Evolutionary conservation across 2,113 vertebrate genomes (phyloP).

Genomic region (Mormyrus iriodes): DNA sequence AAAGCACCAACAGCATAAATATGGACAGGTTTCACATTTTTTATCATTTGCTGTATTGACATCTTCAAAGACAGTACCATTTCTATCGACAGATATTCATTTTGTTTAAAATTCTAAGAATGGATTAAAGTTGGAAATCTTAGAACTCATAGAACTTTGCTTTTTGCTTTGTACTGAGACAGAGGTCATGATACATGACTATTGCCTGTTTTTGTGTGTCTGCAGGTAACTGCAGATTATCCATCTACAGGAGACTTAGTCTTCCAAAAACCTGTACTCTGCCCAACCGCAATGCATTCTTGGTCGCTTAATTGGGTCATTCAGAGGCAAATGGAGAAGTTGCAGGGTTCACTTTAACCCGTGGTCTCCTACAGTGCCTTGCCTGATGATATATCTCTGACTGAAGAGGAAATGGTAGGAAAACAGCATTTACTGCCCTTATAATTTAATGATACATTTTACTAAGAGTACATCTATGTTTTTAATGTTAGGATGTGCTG

Average conservation of each 20-base stretch:
- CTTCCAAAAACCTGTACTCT: background rate
- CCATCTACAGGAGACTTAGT: background rate
- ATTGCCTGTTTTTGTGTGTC: background rate
- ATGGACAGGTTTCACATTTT: background rate
- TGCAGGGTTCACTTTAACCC: background rate
- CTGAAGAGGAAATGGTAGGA: background rate
- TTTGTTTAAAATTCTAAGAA: background rate
- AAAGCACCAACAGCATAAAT: background rate
- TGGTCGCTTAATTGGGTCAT: background rate
- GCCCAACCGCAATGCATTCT: background rate
- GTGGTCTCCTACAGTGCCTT: background rate
- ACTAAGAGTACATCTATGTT: background rate
- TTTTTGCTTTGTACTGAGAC: background rate
- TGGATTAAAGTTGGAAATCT: background rate
- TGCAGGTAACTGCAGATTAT: background rate
- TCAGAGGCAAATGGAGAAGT: background rate
- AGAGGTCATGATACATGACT: background rate
- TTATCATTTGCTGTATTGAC: background rate
- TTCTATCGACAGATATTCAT: background rate
- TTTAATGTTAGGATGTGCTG: background rate
- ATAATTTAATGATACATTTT: background rate
- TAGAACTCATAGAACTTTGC: background rate
- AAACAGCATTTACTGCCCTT: background rate
- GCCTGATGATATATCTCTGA: background rate
- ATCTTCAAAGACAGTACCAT: background rate